These are phyloP conservation scores for Vollenhovia emeryi DNA, from an alignment of 1,140 invertebrate species.

Conservation along the genomic window DNA sequence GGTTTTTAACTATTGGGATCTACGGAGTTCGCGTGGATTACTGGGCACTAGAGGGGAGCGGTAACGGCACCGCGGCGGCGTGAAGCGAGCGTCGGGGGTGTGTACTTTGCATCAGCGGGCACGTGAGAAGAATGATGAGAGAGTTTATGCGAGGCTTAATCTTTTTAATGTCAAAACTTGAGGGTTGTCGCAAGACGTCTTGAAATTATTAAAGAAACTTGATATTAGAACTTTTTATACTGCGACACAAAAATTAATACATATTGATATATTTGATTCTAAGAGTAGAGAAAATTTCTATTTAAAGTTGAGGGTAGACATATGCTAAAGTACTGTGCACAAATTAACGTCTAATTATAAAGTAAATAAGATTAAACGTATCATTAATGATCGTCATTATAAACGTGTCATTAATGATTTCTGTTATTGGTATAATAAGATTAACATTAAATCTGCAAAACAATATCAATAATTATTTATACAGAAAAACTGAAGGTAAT, in stretches of 20 bases:
- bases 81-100: constrained; percentile 34
- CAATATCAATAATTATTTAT: not conserved
- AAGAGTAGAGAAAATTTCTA: not conserved
- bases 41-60: not conserved
- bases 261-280: constrained; percentile 28
- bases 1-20: constrained; percentile 68
- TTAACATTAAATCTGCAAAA: not conserved
- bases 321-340: not conserved
- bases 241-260: constrained; percentile 4
- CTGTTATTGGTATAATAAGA: not conserved
- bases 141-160: constrained; percentile 60
- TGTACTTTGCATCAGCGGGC: constrained; percentile 64
- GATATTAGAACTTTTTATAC: constrained; percentile 14
- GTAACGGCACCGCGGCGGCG: constrained; percentile 10
- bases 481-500: not conserved
- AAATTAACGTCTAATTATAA: not conserved
- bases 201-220: constrained; percentile 44
- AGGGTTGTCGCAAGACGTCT: constrained; percentile 6
- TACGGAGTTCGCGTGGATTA: constrained; percentile 59
- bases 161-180: constrained; percentile 55
- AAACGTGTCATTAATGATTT: not conserved
- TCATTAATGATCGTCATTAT: constrained; percentile 7
- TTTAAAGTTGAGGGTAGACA: not conserved
- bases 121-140: constrained; percentile 66
- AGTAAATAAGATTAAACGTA: not conserved